Evolutionary conservation across 2,113 vertebrate genomes (phyloP), one percentile per base, ranked within the genome.

Genomic region (Diphyllodes magnificus): DNA sequence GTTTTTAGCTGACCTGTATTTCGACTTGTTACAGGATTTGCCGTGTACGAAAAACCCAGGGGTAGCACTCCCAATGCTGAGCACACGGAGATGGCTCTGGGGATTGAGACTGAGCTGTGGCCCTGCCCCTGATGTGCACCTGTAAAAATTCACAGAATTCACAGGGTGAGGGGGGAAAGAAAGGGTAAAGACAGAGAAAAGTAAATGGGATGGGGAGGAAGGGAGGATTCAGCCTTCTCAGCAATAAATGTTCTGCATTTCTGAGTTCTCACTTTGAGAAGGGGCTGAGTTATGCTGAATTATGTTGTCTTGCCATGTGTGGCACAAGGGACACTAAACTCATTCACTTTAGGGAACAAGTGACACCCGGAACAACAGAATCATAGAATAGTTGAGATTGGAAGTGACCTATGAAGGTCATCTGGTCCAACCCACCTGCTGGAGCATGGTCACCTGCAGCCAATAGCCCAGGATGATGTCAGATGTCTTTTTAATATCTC

Each of bases 1-100:
- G 2, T 91, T 95, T 92, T 95, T 39, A 88, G 51, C 71, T 96
- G 95, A 95, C 94, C 94, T 92, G 86, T 96, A 92, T 93, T 96
- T 95, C 12, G 75, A 77, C 50, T 91, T 85, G 66, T 70, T 76
- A 64, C 71, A 84, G 37, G 88, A 94, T 85, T 89, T 15, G 17
- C 40, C 2, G 5, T 49, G 73, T 56, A 53, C 77, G 79, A 69
- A 94, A 89, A 83, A 15, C 59, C 66, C 80, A n/a, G 4, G 68
- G 81, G 88, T 87, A 40, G 56, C 78, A 23, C n/a, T 60, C 49
- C 50, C 88, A 13, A 5, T 39, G 54, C 83, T 47, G 64, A 90
- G 35, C 6, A 4, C 82, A 51, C 64, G 1, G 31, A 94, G 87
- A 11, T 17, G 51, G 39, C 45, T 37, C 53, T 42, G 47, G 79